phyloP scores from a whole-genome alignment of 2,113 vertebrate genomes.

The Rhabdomys dilectus region DNA sequence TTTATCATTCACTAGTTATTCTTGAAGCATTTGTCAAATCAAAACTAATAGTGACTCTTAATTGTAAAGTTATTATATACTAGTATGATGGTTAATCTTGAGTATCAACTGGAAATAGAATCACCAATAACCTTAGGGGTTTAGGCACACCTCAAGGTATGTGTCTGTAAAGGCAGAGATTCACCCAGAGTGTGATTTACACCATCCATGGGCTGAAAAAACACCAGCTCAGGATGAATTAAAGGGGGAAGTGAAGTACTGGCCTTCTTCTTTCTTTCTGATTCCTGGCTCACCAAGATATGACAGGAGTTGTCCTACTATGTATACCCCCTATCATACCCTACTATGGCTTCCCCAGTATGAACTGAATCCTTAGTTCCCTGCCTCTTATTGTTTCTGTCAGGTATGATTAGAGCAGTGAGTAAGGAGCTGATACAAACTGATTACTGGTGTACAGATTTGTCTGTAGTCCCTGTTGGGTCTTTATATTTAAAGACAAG shows the following conservation, averaged over 20 bases:
- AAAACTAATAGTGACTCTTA: conserved; percentile 4
- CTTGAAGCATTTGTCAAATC: conserved; percentile 26
- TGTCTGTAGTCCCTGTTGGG: neutral
- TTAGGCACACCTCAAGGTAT: neutral
- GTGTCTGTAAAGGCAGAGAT: neutral
- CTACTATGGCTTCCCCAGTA: neutral
- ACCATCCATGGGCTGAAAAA: neutral
- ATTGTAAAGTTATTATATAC: neutral
- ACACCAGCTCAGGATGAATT: neutral
- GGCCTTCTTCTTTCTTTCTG: too few species aligned
- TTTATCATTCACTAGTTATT: neutral
- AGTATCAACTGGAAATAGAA: neutral
- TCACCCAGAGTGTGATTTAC: too few species aligned
- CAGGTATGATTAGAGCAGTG: neutral
- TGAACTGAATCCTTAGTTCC: neutral
- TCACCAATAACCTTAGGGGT: neutral
- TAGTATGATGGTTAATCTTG: neutral
- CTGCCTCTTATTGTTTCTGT: neutral
- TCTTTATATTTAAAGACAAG: neutral
- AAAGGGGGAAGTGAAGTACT: neutral
- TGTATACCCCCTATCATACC: too few species aligned
- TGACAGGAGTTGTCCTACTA: neutral
- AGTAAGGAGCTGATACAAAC: neutral
- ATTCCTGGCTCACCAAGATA: neutral
- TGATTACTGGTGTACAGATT: neutral